Base-by-base conservation (phyloP, 2,113 vertebrate genomes). In the Pao palembangensis region DNA sequence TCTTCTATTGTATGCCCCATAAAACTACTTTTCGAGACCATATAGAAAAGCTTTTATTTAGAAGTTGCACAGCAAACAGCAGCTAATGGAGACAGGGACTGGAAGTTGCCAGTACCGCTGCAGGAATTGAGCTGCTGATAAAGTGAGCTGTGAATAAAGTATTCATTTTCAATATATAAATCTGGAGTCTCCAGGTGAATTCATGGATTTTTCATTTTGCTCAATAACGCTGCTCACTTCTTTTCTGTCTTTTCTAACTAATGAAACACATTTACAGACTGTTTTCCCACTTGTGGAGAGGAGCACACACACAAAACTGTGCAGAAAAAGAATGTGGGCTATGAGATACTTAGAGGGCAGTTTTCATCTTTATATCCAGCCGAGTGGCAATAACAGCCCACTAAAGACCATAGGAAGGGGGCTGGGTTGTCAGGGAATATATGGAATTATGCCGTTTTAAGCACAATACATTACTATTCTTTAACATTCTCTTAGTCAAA, bases 21-120 rank as follows among this genome's bases (percentile, higher is more conserved):
- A 70, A 73, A 62, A 65, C 41, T 61, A 59, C 65, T 69, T 75
- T 61, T 70, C 63, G 77, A 67, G 75, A 58, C 54, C 72, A 59
- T 55, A 62, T 5, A 31, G 21, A 65, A 44, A 64, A 60, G 44
- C 56, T 57, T 68, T 67, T 66, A 55, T 42, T 64, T 60, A 28
- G 18, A 0, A 67, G 57, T 47, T 41, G 23, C 16, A n/a, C 57
- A 61, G 66, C 68, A 64, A 74, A 79, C 56, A 75, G 73, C 76
- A 60, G 61, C 42, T 61, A 69, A 43, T 2, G 0, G n/a, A 52
- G 52, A 20, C 57, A 38, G 38, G 54, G 42, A 55, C 0, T 2
- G 23, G 19, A 67, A 60, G 14, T 54, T 3, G 4, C 56, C 14
- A 71, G 48, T 3, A 69, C 10, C 10, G 73, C 23, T 67, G 57